These are phyloP conservation scores for Pseudomyrmex flavicornis DNA, from an alignment of 1,140 invertebrate species.

Conservation along the genomic window DNA sequence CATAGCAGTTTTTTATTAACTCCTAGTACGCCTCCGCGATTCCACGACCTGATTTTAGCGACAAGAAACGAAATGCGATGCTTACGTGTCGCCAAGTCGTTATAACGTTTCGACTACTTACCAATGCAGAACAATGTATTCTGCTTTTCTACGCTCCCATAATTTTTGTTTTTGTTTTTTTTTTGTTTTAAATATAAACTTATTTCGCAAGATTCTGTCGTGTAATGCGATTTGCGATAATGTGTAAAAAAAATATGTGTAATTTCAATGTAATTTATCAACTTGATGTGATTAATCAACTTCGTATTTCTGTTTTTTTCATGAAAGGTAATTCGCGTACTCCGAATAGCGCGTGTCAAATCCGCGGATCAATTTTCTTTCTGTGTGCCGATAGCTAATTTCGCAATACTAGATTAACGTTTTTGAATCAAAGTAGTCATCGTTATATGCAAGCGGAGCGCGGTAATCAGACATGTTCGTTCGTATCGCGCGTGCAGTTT, in stretches of 20 bases:
- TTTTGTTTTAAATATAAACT: too few relatives aligned
- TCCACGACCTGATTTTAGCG: not conserved
- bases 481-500: constrained; percentile 48
- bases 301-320: not conserved
- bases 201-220: too few relatives aligned
- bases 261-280: not conserved
- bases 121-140: constrained; percentile 2
- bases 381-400: not conserved
- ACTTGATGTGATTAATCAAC: not conserved
- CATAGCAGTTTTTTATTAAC: not conserved
- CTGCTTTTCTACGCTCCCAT: too few relatives aligned
- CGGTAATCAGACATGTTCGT: constrained; percentile 40
- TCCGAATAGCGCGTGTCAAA: too few relatives aligned
- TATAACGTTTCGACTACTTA: constrained; percentile 10
- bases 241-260: not conserved
- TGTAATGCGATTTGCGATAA: too few relatives aligned
- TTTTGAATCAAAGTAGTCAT: constrained; percentile 33
- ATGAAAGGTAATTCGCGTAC: not conserved
- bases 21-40: not conserved
- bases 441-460: constrained; percentile 21
- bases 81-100: constrained; percentile 7
- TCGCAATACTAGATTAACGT: constrained; percentile 21
- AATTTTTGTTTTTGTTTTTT: not conserved
- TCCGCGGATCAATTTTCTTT: not conserved
- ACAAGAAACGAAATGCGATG: constrained; percentile 5